These are phyloP conservation scores for Hafferia zeledoni DNA, from an alignment of 2,797 vertebrate genomes.

Conservation along the genomic window DNA sequence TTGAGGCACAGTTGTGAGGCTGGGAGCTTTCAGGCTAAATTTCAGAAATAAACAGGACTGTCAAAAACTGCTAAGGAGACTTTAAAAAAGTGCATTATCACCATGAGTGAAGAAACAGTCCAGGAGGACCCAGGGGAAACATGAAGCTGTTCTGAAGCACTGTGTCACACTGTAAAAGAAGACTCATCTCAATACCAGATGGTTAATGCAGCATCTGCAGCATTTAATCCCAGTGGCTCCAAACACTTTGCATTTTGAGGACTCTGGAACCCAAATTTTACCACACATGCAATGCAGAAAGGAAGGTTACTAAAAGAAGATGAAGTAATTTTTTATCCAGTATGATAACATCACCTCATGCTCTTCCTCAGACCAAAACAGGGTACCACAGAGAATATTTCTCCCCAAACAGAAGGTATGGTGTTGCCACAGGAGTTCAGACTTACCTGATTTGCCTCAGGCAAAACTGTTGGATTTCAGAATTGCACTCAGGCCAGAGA, in stretches of 20 bases:
- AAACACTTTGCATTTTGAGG: background rate
- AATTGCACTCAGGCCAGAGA: background rate
- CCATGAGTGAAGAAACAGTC: background rate
- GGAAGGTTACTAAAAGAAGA: background rate
- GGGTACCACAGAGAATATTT: background rate
- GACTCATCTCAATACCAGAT: background rate
- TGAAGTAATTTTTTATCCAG: background rate
- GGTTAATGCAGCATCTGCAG: background rate
- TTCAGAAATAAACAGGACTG: background rate
- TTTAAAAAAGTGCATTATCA: fast-evolving
- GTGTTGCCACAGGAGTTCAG: background rate
- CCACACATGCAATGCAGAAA: background rate
- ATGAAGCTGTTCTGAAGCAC: background rate
- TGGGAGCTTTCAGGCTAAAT: background rate
- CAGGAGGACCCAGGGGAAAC: background rate
- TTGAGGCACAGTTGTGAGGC: background rate
- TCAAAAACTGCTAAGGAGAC: background rate
- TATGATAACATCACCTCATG: too few relatives aligned
- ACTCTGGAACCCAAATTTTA: background rate
- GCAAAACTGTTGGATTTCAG: background rate
- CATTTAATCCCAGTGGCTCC: background rate
- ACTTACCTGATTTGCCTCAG: background rate
- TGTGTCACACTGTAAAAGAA: background rate
- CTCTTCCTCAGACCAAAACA: background rate
- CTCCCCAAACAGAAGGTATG: background rate